Evolutionary conservation across 2,797 vertebrate genomes (phyloP).

Genomic region (Typhlichthys eigenmanni): DNA sequence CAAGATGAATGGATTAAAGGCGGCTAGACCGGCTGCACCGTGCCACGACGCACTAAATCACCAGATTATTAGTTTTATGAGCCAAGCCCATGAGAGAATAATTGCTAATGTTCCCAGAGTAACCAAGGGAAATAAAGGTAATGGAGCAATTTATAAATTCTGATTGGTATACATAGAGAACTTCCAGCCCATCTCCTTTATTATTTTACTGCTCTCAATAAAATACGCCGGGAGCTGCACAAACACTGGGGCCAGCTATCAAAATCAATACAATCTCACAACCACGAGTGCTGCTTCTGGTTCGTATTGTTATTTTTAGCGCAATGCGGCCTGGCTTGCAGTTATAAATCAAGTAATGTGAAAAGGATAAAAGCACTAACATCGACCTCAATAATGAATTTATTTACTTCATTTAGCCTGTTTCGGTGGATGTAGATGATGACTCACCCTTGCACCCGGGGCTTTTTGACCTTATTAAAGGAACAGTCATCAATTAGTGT

Average conservation of each 20-base stretch:
- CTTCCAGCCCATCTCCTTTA: conserved; percentile 81
- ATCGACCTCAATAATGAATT: conserved; percentile 60
- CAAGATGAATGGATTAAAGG: conserved; percentile 83
- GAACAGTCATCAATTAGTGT: neutral
- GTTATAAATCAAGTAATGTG: conserved; percentile 78
- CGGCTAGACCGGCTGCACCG: conserved; percentile 70
- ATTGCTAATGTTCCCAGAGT: conserved; percentile 85
- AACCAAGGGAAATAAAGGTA: conserved; percentile 86
- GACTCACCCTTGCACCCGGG: conserved; percentile 36
- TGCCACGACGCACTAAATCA: conserved; percentile 84
- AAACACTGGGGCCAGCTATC: conserved; percentile 71
- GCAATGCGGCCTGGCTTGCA: conserved; percentile 57
- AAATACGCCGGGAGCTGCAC: conserved; percentile 75
- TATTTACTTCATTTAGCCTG: conserved; percentile 62
- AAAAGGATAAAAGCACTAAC: conserved; percentile 46
- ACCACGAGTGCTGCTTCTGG: conserved; percentile 62
- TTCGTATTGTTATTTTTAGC: conserved; percentile 76
- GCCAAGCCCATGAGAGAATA: conserved; percentile 82
- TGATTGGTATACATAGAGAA: conserved; percentile 85
- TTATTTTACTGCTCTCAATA: conserved; percentile 81
- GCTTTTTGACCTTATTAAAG: conserved; percentile 7
- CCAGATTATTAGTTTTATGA: conserved; percentile 86
- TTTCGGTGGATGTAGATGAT: conserved; percentile 33
- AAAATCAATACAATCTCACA: conserved; percentile 79
- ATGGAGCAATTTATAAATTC: conserved; percentile 88